Base-by-base conservation (phyloP, 2,888 invertebrate genomes). In the Athalia rosae region DNA sequence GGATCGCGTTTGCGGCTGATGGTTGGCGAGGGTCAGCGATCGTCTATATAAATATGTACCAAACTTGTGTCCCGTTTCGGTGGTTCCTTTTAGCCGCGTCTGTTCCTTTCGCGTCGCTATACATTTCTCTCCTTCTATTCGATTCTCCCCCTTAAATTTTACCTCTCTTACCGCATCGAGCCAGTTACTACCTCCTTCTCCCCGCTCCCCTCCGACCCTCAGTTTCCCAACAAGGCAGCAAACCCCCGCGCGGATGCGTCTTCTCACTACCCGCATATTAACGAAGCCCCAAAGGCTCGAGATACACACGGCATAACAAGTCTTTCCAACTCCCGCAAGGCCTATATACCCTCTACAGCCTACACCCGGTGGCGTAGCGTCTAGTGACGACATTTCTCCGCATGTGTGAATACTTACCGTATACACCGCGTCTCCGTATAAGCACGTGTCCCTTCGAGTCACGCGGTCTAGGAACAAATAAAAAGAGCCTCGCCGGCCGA, bases 211-310 rank as follows among this genome's bases (percentile, higher is more conserved):
- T 50, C 8, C 9, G 11, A n/a, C 8, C 45, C 58, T 50, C 71
- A 41, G 58, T 15, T 53, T 58, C 56, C 58, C 45, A 28, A 58
- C 56, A 71, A 71, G 45, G 58, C 43, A 71, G 58, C 28, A 28
- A 28, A 28, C 28, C 71, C 71, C 71, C 41, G 28, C 28, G 45
- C 45, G 28, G 28, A 28, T 28, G 71, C 71, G 71, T 71, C 71
- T 71, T 71, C 71, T 56, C 71, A 71, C 71, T 71, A 71, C 58
- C 71, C 58, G 56, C 71, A 71, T 71, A 71, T 71, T 71, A 71
- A 71, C 71, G 71, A 71, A 71, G 71, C 71, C 71, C 71, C 71
- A 58, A 67, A 71, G 71, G 71, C 71, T 71, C 58, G 58, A 71
- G 71, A 71, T 74, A 74, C 74, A 62, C 74, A 43, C 59, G 53